Evolutionary conservation across 2,888 invertebrate genomes (phyloP), one percentile per base, ranked within the genome.

Genomic region (Oscheius sp.): DNA sequence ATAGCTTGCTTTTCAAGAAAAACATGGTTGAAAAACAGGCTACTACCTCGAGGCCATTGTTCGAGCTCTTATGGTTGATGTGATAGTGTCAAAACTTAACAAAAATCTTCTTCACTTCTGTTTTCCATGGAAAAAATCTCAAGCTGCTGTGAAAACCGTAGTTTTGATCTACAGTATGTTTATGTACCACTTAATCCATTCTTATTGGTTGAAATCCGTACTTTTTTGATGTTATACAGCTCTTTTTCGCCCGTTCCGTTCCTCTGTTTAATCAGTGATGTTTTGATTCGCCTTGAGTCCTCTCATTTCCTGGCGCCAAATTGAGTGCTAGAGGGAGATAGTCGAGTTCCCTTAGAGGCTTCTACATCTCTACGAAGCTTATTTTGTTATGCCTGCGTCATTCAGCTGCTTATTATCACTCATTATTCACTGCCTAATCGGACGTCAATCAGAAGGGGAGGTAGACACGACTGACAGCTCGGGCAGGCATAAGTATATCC

Each of bases 371-470:
- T 53, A 55, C 68, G 35, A 53, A 37, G 68, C 55, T 55, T 53
- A 55, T 53, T 47, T 66, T 32, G 50, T 37, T 35, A 55, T 53
- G 51, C 55, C 55, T 55, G 68, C 68, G 68, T 68, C 68, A 68
- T 50, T 65, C 68, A 9, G n/a, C 5, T 21, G 53, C 68, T 68
- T 68, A 68, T 68, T 68, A 65, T 68, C 55, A 68, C 68, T 68
- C 68, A 55, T 68, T 68, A 68, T 68, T 68, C 68, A 68, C 68
- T 13, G 68, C n/a, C 65, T 21, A 65, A 32, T 65, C 65, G 48
- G 65, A 55, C 68, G 55, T 68, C 68, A 53, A 68, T 68, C 68
- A 68, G 55, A 68, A 68, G 51, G 35, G 42, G 37, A 32, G 32
- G 63, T 29, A 53, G 42, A 42, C 42, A 42, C 42, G 42, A 42